These are phyloP conservation scores for Benthosema pterotum DNA, from an alignment of 2,797 vertebrate genomes.

Conservation along the genomic window DNA sequence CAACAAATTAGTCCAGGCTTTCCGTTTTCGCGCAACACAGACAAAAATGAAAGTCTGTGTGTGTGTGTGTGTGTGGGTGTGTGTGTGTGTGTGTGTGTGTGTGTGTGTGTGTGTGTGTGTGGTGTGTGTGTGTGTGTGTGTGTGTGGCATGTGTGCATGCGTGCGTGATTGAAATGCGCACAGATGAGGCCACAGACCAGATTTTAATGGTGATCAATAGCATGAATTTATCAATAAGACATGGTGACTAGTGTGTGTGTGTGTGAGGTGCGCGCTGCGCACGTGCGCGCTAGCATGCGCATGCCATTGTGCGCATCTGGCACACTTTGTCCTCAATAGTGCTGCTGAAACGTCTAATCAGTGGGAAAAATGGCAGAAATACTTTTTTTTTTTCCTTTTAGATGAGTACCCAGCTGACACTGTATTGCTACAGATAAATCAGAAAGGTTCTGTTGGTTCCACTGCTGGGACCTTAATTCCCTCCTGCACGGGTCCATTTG, in stretches of 20 bases:
- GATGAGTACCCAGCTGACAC: not conserved
- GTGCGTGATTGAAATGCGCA: not conserved
- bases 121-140: too few species aligned
- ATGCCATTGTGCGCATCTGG: constrained; percentile 50
- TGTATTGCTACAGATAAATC: too few species aligned
- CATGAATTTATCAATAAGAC: constrained; percentile 52
- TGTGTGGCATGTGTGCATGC: not conserved
- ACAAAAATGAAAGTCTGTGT: constrained; percentile 13
- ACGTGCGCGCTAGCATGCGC: not conserved
- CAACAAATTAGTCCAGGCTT: too few species aligned
- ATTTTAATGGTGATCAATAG: constrained; percentile 61
- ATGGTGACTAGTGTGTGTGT: not conserved
- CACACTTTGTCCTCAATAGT: constrained; percentile 59
- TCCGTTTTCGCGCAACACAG: too few species aligned
- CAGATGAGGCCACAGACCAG: not conserved
- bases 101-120: not conserved
- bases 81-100: too few species aligned
- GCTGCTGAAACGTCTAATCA: constrained; percentile 57
- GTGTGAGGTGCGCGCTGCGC: not conserved
- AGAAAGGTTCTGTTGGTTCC: too few species aligned
- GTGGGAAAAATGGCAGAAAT: constrained; percentile 1
- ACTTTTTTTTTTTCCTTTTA: not conserved
- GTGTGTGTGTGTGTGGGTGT: too few species aligned
- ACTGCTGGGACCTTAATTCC: too few species aligned
- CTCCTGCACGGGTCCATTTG: too few species aligned